Percentiles rank a stretch among this genome's conserved stretches.
Evolutionary conservation across 2,113 vertebrate species (phyloP).

Genomic region (Lipotes vexillifer): DNA sequence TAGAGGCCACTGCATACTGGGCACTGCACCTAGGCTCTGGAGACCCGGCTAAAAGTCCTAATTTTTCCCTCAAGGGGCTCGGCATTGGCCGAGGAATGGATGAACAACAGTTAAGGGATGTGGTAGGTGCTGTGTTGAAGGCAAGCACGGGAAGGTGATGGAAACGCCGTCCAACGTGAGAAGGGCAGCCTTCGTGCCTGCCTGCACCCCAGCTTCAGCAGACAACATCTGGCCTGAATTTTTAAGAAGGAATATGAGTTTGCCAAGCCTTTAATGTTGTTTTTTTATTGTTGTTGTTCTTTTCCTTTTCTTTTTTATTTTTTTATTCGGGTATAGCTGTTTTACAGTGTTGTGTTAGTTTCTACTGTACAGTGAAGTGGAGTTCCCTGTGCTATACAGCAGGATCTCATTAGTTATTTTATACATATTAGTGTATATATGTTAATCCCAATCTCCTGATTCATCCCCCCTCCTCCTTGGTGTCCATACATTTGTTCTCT

Average conservation of each 20-base stretch:
- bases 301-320: too few relatives aligned
- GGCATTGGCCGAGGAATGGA: rapidly evolving
- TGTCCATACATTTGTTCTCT: too few relatives aligned
- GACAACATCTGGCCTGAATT: background rate
- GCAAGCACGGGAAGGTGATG: rapidly evolving
- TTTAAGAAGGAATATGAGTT: background rate
- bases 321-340: too few relatives aligned
- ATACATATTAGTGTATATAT: too few relatives aligned
- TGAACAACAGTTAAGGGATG: rapidly evolving
- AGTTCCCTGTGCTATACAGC: too few relatives aligned
- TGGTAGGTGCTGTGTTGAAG: background rate
- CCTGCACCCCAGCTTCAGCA: background rate
- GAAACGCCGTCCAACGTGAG: rapidly evolving
- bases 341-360: too few relatives aligned
- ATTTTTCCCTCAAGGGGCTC: rapidly evolving
- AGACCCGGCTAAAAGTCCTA: background rate
- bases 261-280: background rate
- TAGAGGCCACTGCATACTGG: background rate
- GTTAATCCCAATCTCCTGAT: too few relatives aligned
- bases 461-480: too few relatives aligned
- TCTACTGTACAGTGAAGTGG: too few relatives aligned
- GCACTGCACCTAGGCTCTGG: background rate
- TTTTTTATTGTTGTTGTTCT: background rate
- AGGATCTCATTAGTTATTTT: too few relatives aligned
- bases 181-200: background rate